Conservation (phyloP, 2,888 invertebrate genomes). For the Azorinus chamasolen region DNA sequence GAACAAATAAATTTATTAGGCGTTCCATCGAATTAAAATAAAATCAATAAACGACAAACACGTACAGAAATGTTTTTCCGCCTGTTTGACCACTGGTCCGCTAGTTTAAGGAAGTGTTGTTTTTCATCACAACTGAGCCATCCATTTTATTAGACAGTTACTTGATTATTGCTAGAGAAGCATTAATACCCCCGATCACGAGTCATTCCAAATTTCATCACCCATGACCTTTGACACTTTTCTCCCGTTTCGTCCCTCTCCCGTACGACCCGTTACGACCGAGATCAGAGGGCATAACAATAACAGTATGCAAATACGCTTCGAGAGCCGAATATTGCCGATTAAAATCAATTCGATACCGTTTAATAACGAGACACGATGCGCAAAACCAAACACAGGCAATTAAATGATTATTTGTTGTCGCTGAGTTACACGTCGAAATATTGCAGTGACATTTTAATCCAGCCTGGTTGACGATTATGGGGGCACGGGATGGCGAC, state of each 20-base stretch:
- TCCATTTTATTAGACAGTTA: too few relatives aligned
- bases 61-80: conserved; percentile 7
- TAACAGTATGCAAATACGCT: conserved; percentile 33
- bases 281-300: conserved; percentile 48
- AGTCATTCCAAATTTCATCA: too few relatives aligned
- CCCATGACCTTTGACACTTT: conserved; percentile 39
- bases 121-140: too few relatives aligned
- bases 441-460: conserved; percentile 42
- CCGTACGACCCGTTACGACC: conserved; percentile 6
- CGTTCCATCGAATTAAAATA: conserved; percentile 33
- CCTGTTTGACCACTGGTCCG: too few relatives aligned
- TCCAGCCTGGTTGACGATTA: conserved; percentile 33
- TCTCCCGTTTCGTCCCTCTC: conserved; percentile 5
- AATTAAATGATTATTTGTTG: conserved; percentile 47
- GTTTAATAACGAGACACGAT: conserved; percentile 19
- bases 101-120: conserved; percentile 23
- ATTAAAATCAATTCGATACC: conserved; percentile 45
- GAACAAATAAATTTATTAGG: conserved; percentile 6
- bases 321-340: conserved; percentile 40
- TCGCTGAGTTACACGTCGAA: conserved; percentile 30
- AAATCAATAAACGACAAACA: conserved; percentile 51
- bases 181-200: too few relatives aligned
- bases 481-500: conserved; percentile 26
- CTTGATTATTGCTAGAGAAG: too few relatives aligned
- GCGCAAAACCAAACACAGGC: conserved; percentile 43